phyloP scores from a whole-genome alignment of 2,888 invertebrate genomes.

The Dichetophora obliterata region DNA sequence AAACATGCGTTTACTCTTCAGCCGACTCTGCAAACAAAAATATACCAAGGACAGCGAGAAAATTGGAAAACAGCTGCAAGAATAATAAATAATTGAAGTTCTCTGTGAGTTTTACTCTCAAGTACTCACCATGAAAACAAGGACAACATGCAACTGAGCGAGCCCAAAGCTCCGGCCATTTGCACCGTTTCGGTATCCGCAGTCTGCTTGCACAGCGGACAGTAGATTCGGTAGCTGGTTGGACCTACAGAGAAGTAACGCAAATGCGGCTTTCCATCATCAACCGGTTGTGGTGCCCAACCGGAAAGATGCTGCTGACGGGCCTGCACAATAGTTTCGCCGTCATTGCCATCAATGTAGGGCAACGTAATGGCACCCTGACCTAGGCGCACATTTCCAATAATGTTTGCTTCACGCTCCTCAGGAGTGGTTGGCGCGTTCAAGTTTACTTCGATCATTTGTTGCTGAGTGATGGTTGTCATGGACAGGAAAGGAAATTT shows the following conservation, averaged over 20 bases:
- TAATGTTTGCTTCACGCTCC: slow-evolving; percentile 45
- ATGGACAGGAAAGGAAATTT: slow-evolving; percentile 43
- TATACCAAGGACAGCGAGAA: slow-evolving; percentile 64
- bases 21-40: slow-evolving; percentile 61
- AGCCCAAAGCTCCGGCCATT: slow-evolving; percentile 59
- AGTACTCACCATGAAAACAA: slow-evolving; percentile 59
- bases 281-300: slow-evolving; percentile 42
- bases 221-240: slow-evolving; percentile 58
- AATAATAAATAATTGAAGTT: no score
- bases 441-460: slow-evolving; percentile 58
- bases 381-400: slow-evolving; percentile 44
- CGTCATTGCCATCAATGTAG: slow-evolving; percentile 36
- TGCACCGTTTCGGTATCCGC: slow-evolving; percentile 61
- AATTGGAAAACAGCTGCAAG: slow-evolving; percentile 64
- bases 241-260: slow-evolving; percentile 66
- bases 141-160: slow-evolving; percentile 61
- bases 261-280: slow-evolving; percentile 58
- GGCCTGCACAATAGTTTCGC: slow-evolving; percentile 40
- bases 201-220: slow-evolving; percentile 61
- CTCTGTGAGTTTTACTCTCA: not conserved
- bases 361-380: slow-evolving; percentile 38
- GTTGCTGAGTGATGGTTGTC: slow-evolving; percentile 3
- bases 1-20: slow-evolving; percentile 63
- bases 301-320: slow-evolving; percentile 36
- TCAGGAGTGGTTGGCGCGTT: slow-evolving; percentile 52